phyloP scores from a whole-genome alignment of 1,140 invertebrate genomes.

The Galleria mellonella region DNA sequence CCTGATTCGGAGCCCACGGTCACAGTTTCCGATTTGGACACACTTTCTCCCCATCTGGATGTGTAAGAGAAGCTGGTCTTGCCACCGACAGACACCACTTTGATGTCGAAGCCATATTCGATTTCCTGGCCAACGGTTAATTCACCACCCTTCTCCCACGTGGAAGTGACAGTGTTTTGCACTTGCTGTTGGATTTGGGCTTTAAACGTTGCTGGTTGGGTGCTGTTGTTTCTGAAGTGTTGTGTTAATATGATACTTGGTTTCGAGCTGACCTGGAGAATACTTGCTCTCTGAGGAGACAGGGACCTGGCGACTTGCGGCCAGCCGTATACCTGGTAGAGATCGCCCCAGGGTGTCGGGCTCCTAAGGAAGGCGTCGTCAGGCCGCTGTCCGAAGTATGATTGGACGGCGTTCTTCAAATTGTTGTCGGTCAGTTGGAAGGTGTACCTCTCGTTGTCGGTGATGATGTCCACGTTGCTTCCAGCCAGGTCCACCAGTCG shows the following conservation, averaged over 20 bases:
- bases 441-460: slow-evolving; percentile 17
- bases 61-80: slow-evolving; percentile 15
- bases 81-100: not conserved
- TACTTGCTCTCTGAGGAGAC: slow-evolving; percentile 13
- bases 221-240: slow-evolving; percentile 17
- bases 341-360: slow-evolving; percentile 34
- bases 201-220: slow-evolving; percentile 15
- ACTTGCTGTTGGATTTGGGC: slow-evolving; percentile 16
- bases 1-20: slow-evolving; percentile 17
- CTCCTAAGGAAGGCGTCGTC: slow-evolving; percentile 26
- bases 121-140: slow-evolving; percentile 13
- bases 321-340: slow-evolving; percentile 27
- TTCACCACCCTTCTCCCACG: slow-evolving; percentile 18
- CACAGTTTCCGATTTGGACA: slow-evolving; percentile 14
- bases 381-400: slow-evolving; percentile 18
- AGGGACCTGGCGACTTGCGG: slow-evolving; percentile 19
- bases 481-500: slow-evolving; percentile 17
- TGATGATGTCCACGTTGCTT: slow-evolving; percentile 11
- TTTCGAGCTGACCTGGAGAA: slow-evolving; percentile 13
- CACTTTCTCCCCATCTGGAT: slow-evolving; percentile 19
- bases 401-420: slow-evolving; percentile 16
- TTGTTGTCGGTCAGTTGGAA: slow-evolving; percentile 19
- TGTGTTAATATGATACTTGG: slow-evolving; percentile 12
- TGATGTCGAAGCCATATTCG: slow-evolving; percentile 8
- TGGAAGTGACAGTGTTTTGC: slow-evolving; percentile 17